Percentiles rank a stretch among this genome's conserved stretches.
Evolutionary conservation across 2,113 vertebrate species (phyloP).

Genomic region (Okapia johnstoni): DNA sequence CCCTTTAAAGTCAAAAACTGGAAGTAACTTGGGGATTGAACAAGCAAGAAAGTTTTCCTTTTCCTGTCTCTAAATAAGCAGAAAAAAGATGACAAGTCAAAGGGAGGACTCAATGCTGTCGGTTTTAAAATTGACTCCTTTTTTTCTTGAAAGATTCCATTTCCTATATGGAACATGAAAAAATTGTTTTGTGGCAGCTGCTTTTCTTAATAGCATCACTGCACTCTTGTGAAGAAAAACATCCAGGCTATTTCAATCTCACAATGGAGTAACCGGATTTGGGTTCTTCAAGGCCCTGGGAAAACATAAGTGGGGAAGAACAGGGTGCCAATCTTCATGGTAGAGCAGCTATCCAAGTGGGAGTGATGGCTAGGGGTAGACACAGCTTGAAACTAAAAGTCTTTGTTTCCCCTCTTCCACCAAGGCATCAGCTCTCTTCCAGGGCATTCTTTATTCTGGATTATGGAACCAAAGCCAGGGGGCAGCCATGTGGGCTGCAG

Average conservation of each 20-base stretch:
- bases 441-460: neutral
- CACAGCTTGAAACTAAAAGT: neutral
- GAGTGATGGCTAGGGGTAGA: neutral
- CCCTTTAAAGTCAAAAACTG: neutral
- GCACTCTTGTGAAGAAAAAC: neutral
- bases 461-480: neutral
- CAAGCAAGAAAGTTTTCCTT: neutral
- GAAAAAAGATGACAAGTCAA: neutral
- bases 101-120: neutral
- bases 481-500: neutral
- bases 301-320: neutral
- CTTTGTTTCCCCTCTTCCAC: neutral
- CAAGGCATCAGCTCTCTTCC: neutral
- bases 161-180: conserved; percentile 7
- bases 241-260: neutral
- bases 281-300: neutral
- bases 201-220: conserved; percentile 28
- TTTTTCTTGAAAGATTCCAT: neutral
- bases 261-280: neutral
- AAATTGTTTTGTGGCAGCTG: neutral
- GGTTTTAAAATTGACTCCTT: neutral
- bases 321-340: too few species aligned
- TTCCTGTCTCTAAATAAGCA: neutral
- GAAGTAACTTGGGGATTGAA: neutral
- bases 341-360: neutral